Conservation (phyloP, 2,888 invertebrate species). For the Clitarchus hookeri region DNA sequence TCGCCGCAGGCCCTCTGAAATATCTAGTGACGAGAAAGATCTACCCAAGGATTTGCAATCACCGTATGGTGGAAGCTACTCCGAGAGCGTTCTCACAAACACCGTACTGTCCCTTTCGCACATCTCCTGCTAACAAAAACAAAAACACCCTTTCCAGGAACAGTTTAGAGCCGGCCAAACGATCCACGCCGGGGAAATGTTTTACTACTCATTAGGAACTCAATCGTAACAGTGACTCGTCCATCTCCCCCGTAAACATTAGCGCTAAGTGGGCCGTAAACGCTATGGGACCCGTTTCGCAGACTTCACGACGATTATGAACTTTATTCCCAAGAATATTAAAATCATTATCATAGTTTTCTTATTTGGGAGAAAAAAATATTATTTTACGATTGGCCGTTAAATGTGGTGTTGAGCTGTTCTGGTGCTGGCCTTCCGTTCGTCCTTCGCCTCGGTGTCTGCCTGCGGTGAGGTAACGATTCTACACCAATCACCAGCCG, state of each 20-base stretch:
- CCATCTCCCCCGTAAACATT: neutral
- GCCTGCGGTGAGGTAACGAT: too few relatives aligned
- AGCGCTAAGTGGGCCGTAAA: neutral
- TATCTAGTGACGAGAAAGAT: too few relatives aligned
- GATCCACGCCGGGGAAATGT: neutral
- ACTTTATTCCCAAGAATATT: neutral
- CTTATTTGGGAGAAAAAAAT: neutral
- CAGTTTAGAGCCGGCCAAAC: neutral
- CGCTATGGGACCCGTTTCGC: neutral
- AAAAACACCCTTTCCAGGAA: neutral
- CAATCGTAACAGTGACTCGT: neutral
- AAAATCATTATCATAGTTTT: neutral
- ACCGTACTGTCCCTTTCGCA: too few relatives aligned
- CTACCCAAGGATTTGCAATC: too few relatives aligned
- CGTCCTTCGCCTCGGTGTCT: too few relatives aligned
- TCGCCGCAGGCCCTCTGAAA: too few relatives aligned
- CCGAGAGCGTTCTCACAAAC: too few relatives aligned
- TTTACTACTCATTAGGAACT: neutral
- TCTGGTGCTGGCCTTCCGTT: neutral
- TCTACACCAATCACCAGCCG: too few relatives aligned
- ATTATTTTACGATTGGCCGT: neutral
- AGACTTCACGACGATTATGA: neutral
- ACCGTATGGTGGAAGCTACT: too few relatives aligned
- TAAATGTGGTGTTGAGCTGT: neutral
- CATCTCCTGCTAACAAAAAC: too few relatives aligned